phyloP scores from a whole-genome alignment of 1,140 invertebrate species.

The Lepidostoma basale region DNA sequence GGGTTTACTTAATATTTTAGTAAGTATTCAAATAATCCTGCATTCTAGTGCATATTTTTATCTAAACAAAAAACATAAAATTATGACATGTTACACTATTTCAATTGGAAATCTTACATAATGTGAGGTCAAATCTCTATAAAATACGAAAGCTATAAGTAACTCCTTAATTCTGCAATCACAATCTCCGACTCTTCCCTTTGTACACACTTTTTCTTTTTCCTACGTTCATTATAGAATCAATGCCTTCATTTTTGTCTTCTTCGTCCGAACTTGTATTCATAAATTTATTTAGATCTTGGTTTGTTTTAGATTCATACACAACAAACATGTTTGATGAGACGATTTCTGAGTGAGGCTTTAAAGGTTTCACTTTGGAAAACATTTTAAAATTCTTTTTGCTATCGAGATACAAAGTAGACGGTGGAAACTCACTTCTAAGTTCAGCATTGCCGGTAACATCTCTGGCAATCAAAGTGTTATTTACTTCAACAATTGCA shows the following conservation, averaged over 20 bases:
- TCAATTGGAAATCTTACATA: too few relatives aligned
- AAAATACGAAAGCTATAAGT: too few relatives aligned
- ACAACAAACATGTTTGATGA: slow-evolving; percentile 21
- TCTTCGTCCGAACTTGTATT: slow-evolving; percentile 15
- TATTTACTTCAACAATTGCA: slow-evolving; percentile 30
- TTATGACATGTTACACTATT: too few relatives aligned
- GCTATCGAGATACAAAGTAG: background rate
- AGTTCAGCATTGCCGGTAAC: background rate
- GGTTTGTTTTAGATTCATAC: slow-evolving; percentile 28
- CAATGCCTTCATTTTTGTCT: background rate
- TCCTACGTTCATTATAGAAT: background rate
- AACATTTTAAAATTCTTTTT: slow-evolving; percentile 43
- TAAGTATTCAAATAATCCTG: too few relatives aligned
- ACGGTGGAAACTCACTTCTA: background rate
- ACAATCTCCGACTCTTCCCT: slow-evolving; percentile 9
- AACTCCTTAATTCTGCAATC: background rate
- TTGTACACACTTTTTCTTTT: slow-evolving; percentile 8
- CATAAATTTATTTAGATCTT: slow-evolving; percentile 8
- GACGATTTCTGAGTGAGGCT: slow-evolving; percentile 22
- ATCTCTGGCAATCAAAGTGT: slow-evolving; percentile 31
- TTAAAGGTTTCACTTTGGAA: slow-evolving; percentile 34
- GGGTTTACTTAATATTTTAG: too few relatives aligned
- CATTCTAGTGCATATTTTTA: too few relatives aligned
- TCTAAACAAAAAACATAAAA: too few relatives aligned
- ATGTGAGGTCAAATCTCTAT: too few relatives aligned